Percentiles rank a stretch among this genome's conserved stretches.
Evolutionary conservation across 2,113 vertebrate genomes (phyloP).

Genomic region (Otis tarda): DNA sequence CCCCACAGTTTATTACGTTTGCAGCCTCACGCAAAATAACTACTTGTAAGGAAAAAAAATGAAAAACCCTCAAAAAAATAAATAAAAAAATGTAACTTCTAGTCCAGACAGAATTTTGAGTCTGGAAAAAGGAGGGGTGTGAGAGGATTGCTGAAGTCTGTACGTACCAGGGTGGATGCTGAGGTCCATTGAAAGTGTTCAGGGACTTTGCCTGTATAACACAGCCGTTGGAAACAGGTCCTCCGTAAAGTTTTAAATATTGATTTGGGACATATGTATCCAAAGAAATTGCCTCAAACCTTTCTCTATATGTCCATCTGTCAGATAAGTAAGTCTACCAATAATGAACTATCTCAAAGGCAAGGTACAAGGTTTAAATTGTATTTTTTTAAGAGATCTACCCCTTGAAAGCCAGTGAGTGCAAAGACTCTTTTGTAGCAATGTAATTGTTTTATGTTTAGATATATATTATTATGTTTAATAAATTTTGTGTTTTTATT

Average conservation of each 20-base stretch:
- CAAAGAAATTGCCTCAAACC: neutral
- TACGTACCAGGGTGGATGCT: neutral
- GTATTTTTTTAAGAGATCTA: neutral
- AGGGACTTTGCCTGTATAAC: neutral
- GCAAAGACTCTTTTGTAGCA: neutral
- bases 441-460: accelerated
- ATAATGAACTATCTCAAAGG: neutral
- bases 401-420: accelerated
- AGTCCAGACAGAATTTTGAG: neutral
- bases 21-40: neutral
- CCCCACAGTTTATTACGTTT: neutral
- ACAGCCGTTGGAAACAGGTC: neutral
- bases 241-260: neutral
- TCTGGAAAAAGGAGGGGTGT: neutral
- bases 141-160: neutral
- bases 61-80: neutral
- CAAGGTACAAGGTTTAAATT: neutral
- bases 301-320: neutral
- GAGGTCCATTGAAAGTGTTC: accelerated
- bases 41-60: neutral
- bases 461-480: neutral
- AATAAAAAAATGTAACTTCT: neutral
- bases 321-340: neutral
- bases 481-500: neutral
- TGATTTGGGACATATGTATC: neutral